A percentile compares a stretch with the other conserved stretches of the same genome.
phyloP scores from a whole-genome alignment of 2,888 invertebrate species.

The Diplolepis rosae region DNA sequence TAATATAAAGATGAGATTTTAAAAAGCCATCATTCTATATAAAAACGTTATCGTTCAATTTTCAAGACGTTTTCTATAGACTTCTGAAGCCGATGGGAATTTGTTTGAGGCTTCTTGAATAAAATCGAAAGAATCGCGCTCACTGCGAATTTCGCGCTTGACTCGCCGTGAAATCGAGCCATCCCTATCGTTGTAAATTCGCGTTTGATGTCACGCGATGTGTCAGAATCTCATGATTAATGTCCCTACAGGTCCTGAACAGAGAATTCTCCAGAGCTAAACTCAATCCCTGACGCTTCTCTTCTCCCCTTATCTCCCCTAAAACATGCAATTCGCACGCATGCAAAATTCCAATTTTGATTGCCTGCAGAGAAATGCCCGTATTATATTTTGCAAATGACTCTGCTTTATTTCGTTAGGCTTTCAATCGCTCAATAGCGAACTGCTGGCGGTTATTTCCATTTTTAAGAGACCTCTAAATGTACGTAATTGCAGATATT shows the following conservation, averaged over 20 bases:
- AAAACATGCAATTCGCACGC: slow-evolving; percentile 32
- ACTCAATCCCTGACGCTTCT: slow-evolving; percentile 33
- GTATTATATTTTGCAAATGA: slow-evolving; percentile 6
- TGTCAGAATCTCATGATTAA: slow-evolving; percentile 65
- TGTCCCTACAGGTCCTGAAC: slow-evolving; percentile 50
- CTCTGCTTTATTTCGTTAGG: not conserved
- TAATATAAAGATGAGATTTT: not conserved
- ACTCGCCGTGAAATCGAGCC: slow-evolving; percentile 56
- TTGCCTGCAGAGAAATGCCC: slow-evolving; percentile 14
- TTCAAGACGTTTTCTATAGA: not conserved
- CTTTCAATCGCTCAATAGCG: not conserved
- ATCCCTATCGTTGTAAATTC: slow-evolving; percentile 59
- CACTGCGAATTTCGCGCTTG: slow-evolving; percentile 54
- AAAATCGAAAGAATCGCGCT: slow-evolving; percentile 21
- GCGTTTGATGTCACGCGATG: slow-evolving; percentile 64
- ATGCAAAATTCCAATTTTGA: slow-evolving; percentile 23
- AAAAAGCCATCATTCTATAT: not conserved
- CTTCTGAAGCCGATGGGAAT: not conserved
- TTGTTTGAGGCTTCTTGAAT: not conserved
- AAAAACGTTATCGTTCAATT: not conserved
- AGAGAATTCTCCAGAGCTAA: slow-evolving; percentile 53
- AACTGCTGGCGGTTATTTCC: not conserved
- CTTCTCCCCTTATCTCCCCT: slow-evolving; percentile 36
- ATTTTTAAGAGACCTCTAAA: not conserved
- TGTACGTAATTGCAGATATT: not conserved